Conservation (phyloP, 2,797 vertebrate genomes). For the Pempheris klunzingeri region DNA sequence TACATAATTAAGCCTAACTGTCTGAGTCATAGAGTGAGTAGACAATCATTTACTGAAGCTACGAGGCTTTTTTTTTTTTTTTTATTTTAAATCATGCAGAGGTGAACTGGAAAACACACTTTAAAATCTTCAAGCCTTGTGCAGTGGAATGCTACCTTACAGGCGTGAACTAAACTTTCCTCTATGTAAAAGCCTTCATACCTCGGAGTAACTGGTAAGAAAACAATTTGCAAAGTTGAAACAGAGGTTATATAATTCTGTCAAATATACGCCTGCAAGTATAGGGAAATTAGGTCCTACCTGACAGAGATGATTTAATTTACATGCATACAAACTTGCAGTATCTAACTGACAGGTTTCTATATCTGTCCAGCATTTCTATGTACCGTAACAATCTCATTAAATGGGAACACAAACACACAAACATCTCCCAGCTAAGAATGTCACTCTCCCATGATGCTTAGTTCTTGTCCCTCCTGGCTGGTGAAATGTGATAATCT, state of each 20-base stretch:
- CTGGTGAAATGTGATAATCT: constrained; percentile 81
- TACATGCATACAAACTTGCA: constrained; percentile 8
- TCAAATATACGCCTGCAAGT: constrained; percentile 8
- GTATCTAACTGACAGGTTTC: constrained; percentile 2
- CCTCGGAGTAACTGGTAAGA: background rate
- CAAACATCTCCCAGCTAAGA: constrained; percentile 49
- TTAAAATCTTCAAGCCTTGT: constrained; percentile 8
- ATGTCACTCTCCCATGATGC: constrained; percentile 69
- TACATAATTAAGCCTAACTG: constrained; percentile 45
- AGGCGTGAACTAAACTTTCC: constrained; percentile 19
- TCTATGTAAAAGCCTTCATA: background rate
- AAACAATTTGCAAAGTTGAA: background rate
- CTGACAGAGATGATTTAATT: background rate
- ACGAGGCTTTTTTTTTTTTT: constrained; percentile 11
- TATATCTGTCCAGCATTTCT: constrained; percentile 22
- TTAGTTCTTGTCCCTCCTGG: constrained; percentile 57
- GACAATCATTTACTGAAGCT: constrained; percentile 53
- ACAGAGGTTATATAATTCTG: constrained; percentile 14
- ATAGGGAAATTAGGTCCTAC: background rate
- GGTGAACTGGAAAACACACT: constrained; percentile 21
- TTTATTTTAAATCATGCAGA: constrained; percentile 12
- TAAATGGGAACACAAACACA: constrained; percentile 40
- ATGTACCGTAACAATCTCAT: constrained; percentile 39
- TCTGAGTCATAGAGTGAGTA: constrained; percentile 41
- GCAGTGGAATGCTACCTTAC: constrained; percentile 58